Percentiles rank a stretch among this genome's conserved stretches.
These are phyloP conservation scores for Mizuhopecten yessoensis DNA, from an alignment of 1,140 invertebrate genomes.

Conservation along the genomic window DNA sequence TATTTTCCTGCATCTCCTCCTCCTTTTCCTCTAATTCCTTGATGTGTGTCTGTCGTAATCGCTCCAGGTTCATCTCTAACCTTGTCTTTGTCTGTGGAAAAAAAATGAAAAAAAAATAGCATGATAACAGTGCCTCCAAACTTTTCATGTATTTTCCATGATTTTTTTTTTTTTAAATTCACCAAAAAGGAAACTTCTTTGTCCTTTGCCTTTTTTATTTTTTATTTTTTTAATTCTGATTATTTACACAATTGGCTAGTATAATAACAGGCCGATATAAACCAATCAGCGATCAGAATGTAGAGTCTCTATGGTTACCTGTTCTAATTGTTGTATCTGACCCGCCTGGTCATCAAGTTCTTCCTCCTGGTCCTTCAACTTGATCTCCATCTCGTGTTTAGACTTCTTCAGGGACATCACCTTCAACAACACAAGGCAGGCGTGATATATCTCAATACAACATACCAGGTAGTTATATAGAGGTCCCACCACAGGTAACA, in stretches of 20 bases:
- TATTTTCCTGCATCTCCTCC: slow-evolving; percentile 95
- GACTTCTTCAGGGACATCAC: slow-evolving; percentile 87
- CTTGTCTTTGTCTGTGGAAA: slow-evolving; percentile 89
- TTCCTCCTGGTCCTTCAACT: slow-evolving; percentile 95
- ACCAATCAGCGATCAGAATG: no score
- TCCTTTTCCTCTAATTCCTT: slow-evolving; percentile 94
- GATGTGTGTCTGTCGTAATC: slow-evolving; percentile 91
- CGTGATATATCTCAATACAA: no score
- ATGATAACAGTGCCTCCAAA: neutral
- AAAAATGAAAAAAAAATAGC: no score
- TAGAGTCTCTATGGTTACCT: slow-evolving; percentile 68
- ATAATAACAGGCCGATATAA: no score
- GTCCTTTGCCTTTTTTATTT: no score
- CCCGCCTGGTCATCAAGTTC: slow-evolving; percentile 97
- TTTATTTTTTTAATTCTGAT: no score
- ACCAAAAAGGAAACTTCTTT: no score
- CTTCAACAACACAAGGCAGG: slow-evolving; percentile 54
- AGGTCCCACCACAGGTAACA: no score
- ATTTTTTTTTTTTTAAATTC: no score
- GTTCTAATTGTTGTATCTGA: slow-evolving; percentile 86
- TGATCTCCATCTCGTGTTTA: slow-evolving; percentile 94
- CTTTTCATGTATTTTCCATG: neutral
- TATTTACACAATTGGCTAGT: no score
- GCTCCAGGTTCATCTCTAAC: slow-evolving; percentile 96
- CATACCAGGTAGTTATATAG: no score